Evolutionary conservation across 2,113 vertebrate species (phyloP), one percentile per base, ranked within the genome.

Genomic region (Engraulis encrasicolus): DNA sequence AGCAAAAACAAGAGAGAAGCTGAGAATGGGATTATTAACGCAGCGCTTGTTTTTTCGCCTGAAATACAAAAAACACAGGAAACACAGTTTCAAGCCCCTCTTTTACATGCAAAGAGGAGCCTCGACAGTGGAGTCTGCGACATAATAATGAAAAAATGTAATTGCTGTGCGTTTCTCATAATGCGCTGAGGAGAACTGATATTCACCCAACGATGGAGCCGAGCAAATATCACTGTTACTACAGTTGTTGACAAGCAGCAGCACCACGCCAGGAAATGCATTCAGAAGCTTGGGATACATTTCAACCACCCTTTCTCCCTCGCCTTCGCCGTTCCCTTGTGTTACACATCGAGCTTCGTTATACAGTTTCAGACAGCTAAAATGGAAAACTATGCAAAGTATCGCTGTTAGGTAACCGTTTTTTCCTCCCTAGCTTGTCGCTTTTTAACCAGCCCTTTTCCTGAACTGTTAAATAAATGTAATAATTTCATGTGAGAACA

Each of bases 201-300:
- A 74, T 34, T 74, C 66, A 27, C 23, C 66, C 27, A 74, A 23
- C 31, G 34, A 14, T 74, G 23, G 66, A 34, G 66, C 66, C 31
- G 14, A 34, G 31, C 23, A 36, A n/a, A n/a, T n/a, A n/a, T n/a
- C 34, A 34, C 17, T 34, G 17, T 14, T 12, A 31, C 31, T 34
- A 31, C 66, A 74, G 17, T 15, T 74, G 66, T 74, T 74, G 66
- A 74, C 66, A 74, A 74, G 14, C 66, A 74, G 14, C 66, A 74
- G 17, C 14, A 27, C 66, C 12, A 11, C n/a, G 27, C n/a, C n/a
- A n/a, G n/a, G 14, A 66, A 58, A 23, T 20, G 54, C 54, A 15
- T 58, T 23, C 11, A 12, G 31, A 12, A 54, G 17, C 15, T 20
- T 20, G 52, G 52, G 17, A 17, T 34, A 31, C 3, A 1, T 34